phyloP scores from a whole-genome alignment of 2,888 invertebrate species.

The Pantelozetes paolii region DNA sequence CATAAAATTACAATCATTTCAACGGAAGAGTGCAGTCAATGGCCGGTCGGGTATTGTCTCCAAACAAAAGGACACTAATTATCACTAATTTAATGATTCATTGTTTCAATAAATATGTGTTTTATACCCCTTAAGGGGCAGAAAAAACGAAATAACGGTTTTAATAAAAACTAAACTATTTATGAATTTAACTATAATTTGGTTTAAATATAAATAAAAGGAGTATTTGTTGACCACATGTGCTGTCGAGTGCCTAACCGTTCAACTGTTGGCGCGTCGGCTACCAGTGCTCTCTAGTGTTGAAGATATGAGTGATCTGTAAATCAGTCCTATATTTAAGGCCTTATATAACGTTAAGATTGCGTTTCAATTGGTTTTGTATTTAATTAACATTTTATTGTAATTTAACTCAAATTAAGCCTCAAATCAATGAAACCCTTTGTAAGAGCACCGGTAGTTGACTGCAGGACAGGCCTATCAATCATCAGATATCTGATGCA shows the following conservation, averaged over 20 bases:
- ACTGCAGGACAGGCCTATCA: not conserved
- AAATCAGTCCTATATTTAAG: not conserved
- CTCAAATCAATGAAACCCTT: not conserved
- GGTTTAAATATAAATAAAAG: not conserved
- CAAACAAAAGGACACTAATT: not conserved
- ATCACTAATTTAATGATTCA: too few relatives aligned
- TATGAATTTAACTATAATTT: not conserved
- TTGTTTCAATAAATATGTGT: too few relatives aligned
- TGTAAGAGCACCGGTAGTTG: not conserved
- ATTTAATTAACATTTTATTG: not conserved
- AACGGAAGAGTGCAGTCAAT: not conserved
- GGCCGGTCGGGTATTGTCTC: not conserved
- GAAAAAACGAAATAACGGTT: too few relatives aligned
- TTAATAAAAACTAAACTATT: too few relatives aligned
- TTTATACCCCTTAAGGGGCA: too few relatives aligned
- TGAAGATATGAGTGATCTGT: not conserved
- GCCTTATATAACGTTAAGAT: not conserved
- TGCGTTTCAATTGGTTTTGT: not conserved
- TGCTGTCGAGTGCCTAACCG: not conserved
- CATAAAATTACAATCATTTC: not conserved
- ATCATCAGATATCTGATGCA: too few relatives aligned
- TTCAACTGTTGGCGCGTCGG: not conserved
- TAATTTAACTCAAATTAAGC: not conserved
- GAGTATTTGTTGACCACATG: not conserved
- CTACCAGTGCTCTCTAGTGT: not conserved